These are phyloP conservation scores for Eupleurogrammus muticus DNA, from an alignment of 2,797 vertebrate genomes.

Conservation along the genomic window DNA sequence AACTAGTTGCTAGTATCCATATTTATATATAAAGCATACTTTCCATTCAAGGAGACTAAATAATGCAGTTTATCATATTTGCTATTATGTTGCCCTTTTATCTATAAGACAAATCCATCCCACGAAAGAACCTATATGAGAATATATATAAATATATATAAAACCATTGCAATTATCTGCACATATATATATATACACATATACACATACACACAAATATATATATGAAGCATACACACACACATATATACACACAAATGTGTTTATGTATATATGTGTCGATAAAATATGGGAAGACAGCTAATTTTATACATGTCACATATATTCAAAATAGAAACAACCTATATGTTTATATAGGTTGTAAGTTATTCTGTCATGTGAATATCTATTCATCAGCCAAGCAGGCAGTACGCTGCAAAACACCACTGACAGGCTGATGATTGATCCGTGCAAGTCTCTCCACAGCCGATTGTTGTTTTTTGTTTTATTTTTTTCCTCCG, in stretches of 20 bases:
- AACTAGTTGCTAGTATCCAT: neutral
- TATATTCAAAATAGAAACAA: no score
- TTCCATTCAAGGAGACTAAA: neutral
- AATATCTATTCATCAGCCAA: constrained; percentile 7
- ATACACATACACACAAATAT: no score
- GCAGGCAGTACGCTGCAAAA: constrained; percentile 5
- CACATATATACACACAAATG: no score
- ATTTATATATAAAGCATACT: neutral
- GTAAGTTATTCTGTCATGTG: no score
- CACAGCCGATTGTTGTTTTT: constrained; percentile 21
- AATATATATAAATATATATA: no score
- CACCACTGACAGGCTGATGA: constrained; percentile 14
- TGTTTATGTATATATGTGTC: no score
- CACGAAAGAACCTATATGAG: no score
- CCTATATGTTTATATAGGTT: neutral
- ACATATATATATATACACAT: no score
- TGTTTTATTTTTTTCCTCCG: constrained; percentile 28
- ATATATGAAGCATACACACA: no score
- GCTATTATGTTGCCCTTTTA: neutral
- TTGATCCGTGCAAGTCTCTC: constrained; percentile 9
- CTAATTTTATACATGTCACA: no score
- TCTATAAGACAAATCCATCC: neutral
- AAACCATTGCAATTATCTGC: no score
- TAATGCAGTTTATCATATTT: neutral
- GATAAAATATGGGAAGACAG: no score